phyloP scores from a whole-genome alignment of 2,888 invertebrate species.

The Galerucella nymphaeae region DNA sequence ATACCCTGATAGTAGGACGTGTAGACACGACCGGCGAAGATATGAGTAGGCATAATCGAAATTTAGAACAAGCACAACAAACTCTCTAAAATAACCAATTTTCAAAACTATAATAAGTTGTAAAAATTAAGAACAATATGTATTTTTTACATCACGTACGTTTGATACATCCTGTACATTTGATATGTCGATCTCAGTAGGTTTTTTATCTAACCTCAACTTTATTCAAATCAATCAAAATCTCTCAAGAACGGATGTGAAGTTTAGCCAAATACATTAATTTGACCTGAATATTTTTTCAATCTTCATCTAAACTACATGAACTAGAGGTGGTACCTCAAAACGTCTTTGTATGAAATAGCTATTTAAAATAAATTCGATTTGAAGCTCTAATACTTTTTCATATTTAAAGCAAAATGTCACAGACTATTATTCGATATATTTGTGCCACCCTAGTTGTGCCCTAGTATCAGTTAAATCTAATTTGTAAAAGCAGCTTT shows the following conservation, averaged over 20 bases:
- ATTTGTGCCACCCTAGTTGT: too few species aligned
- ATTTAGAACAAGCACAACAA: too few species aligned
- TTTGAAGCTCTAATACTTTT: too few species aligned
- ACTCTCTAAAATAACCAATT: background rate
- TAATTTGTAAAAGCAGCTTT: background rate
- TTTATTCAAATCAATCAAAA: constrained; percentile 2
- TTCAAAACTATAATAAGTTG: background rate
- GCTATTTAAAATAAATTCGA: background rate
- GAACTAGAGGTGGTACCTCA: background rate
- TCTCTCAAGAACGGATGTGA: constrained; percentile 11
- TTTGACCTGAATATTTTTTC: background rate
- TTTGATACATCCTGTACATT: background rate
- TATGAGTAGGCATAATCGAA: too few species aligned
- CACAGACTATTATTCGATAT: too few species aligned
- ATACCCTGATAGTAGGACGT: too few species aligned
- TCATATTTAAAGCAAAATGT: too few species aligned
- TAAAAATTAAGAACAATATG: background rate
- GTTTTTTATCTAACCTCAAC: constrained; percentile 4
- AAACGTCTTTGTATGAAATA: background rate
- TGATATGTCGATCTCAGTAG: constrained; percentile 7
- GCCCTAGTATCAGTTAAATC: background rate
- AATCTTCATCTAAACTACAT: background rate
- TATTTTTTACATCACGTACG: background rate
- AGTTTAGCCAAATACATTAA: background rate
- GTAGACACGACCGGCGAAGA: too few species aligned